phyloP scores from a whole-genome alignment of 2,797 vertebrate species.

The Melanogrammus aeglefinus region DNA sequence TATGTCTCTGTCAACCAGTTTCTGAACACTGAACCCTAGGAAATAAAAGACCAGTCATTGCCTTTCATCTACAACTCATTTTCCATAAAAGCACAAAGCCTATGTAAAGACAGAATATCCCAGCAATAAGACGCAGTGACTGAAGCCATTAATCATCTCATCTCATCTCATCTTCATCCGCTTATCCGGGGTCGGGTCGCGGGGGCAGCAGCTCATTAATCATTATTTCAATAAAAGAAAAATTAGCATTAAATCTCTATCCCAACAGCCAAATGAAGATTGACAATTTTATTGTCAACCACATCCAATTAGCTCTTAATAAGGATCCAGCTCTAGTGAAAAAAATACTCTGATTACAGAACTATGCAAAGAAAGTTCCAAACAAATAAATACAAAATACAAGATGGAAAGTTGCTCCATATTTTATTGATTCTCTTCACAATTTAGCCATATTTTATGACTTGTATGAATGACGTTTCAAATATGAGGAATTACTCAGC shows the following conservation, averaged over 20 bases:
- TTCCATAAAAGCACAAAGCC: background rate
- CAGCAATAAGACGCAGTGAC: background rate
- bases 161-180: too few species aligned
- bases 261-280: background rate
- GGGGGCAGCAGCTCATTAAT: too few species aligned
- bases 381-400: background rate
- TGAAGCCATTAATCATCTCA: too few species aligned
- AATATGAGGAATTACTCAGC: background rate
- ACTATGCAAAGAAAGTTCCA: background rate
- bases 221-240: too few species aligned
- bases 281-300: background rate
- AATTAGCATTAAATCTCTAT: background rate
- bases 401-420: background rate
- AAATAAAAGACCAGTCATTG: background rate
- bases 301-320: background rate
- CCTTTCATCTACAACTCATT: too few species aligned
- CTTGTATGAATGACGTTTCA: background rate
- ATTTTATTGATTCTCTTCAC: background rate
- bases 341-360: background rate
- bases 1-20: too few species aligned
- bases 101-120: background rate
- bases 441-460: background rate
- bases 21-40: background rate
- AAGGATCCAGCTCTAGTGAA: background rate
- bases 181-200: too few species aligned